phyloP scores from a whole-genome alignment of 2,113 vertebrate genomes.

The Caranx melampygus region DNA sequence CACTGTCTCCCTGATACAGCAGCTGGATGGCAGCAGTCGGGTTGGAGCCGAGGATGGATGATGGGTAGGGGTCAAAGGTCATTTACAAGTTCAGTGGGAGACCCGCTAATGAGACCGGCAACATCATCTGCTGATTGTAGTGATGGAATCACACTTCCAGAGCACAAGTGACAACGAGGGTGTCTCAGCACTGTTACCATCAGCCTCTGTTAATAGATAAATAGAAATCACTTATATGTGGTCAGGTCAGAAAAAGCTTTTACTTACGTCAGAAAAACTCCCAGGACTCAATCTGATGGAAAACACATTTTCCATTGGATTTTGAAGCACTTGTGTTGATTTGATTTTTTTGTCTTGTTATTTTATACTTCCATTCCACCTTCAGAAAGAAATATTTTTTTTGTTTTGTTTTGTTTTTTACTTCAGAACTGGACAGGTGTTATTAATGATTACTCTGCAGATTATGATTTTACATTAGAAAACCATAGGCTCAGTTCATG shows the following conservation, averaged over 20 bases:
- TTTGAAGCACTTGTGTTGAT: too few species aligned
- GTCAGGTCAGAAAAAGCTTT: not conserved
- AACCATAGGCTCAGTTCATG: not conserved
- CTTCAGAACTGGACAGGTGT: not conserved
- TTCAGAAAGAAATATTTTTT: not conserved
- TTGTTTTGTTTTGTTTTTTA: too few species aligned
- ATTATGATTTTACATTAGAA: not conserved
- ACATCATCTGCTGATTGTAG: not conserved
- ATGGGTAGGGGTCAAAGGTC: conserved; percentile 6
- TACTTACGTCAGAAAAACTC: not conserved
- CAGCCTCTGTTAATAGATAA: not conserved
- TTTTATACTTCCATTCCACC: not conserved
- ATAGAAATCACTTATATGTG: not conserved
- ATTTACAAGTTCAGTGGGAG: conserved; percentile 10
- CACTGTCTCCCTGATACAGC: conserved; percentile 17
- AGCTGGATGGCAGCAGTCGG: conserved; percentile 51
- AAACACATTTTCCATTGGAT: not conserved
- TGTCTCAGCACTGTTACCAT: not conserved
- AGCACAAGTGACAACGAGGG: not conserved
- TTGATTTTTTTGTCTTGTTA: not conserved
- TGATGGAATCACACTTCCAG: conserved; percentile 2
- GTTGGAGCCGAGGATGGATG: conserved; percentile 40
- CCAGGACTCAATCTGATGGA: not conserved
- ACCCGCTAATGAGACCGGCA: not conserved
- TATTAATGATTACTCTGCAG: not conserved